Conservation (phyloP, 2,888 invertebrate genomes). For the Andrena bicolor region DNA sequence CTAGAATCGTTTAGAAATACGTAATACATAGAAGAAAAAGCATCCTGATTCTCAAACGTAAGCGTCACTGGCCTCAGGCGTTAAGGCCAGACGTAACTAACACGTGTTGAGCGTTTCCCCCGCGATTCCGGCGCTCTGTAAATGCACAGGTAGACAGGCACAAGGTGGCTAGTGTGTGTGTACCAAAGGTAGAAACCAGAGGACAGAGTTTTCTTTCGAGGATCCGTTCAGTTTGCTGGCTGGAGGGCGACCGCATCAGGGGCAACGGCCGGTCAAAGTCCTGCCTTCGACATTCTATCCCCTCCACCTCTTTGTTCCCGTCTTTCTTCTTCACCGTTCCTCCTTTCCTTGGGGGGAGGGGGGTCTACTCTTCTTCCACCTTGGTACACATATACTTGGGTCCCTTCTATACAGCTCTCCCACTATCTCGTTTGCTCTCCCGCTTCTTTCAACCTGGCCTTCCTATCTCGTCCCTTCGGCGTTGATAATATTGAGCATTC, state of each 20-base stretch:
- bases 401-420: constrained; percentile 18
- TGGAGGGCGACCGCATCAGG: constrained; percentile 69
- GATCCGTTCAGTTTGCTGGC: constrained; percentile 64
- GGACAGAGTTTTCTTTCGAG: constrained; percentile 70
- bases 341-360: constrained; percentile 14
- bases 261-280: constrained; percentile 85
- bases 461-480: constrained; percentile 1
- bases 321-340: constrained; percentile 52
- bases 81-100: too few species aligned
- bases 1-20: too few species aligned
- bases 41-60: too few species aligned
- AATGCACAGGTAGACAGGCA: constrained; percentile 37
- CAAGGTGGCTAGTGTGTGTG: constrained; percentile 21
- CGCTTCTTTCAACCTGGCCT: constrained; percentile 9
- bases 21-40: too few species aligned
- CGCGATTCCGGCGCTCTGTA: constrained; percentile 1
- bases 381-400: background rate
- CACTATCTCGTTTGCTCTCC: background rate
- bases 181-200: constrained; percentile 39
- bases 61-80: too few species aligned
- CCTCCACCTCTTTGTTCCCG: constrained; percentile 50
- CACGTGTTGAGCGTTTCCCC: background rate
- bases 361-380: constrained; percentile 23
- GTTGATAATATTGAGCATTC: constrained; percentile 1
- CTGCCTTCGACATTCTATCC: constrained; percentile 74